phyloP scores from a whole-genome alignment of 1,140 invertebrate genomes.

The Aphelenchoides fujianensis region DNA sequence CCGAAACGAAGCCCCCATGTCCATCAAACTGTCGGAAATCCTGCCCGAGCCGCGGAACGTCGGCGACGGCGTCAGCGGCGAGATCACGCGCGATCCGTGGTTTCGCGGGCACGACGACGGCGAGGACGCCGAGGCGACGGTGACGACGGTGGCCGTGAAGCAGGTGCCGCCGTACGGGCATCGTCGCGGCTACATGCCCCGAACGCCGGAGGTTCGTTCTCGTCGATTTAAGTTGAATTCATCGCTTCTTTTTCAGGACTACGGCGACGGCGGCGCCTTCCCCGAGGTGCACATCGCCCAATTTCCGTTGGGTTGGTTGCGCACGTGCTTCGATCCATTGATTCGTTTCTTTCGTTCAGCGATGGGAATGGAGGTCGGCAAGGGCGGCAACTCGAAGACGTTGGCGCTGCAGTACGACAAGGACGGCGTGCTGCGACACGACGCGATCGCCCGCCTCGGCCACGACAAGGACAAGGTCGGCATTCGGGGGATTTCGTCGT shows the following conservation, averaged over 20 bases:
- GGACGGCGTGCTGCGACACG: constrained; percentile 85
- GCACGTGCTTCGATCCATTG: constrained; percentile 34
- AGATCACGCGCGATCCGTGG: constrained; percentile 55
- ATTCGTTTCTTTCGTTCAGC: constrained; percentile 27
- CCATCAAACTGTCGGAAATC: neutral
- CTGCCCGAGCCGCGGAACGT: constrained; percentile 29
- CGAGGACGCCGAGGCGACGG: constrained; percentile 1
- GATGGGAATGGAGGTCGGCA: constrained; percentile 65
- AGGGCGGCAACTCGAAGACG: constrained; percentile 73
- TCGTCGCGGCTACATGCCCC: constrained; percentile 87
- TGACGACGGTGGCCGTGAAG: constrained; percentile 43
- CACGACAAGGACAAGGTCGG: constrained; percentile 87
- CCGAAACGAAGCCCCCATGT: too few species aligned
- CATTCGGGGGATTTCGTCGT: constrained; percentile 11
- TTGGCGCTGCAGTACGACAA: constrained; percentile 88
- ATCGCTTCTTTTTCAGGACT: constrained; percentile 68
- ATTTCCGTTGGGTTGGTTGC: constrained; percentile 80
- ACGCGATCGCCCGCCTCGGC: constrained; percentile 87
- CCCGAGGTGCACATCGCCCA: constrained; percentile 96
- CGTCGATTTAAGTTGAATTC: neutral
- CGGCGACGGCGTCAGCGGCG: constrained; percentile 13
- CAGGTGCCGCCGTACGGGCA: constrained; percentile 85
- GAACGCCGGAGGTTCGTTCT: constrained; percentile 74
- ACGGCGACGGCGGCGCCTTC: constrained; percentile 92
- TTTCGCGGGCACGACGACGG: constrained; percentile 48